Evolutionary conservation across 1,140 invertebrate genomes (phyloP).

Genomic region (Aricia agestis): DNA sequence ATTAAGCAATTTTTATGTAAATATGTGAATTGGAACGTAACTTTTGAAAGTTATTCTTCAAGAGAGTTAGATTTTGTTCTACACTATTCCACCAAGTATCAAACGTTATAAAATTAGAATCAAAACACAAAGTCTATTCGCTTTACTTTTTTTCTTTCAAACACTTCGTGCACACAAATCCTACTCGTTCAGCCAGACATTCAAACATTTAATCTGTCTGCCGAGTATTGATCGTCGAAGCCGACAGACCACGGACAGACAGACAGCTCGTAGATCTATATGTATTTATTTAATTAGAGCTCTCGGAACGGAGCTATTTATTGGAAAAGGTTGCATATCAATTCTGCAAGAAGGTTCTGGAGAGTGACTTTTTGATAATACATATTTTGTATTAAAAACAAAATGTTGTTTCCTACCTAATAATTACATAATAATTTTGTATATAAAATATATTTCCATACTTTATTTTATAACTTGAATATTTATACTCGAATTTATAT

Average conservation of each 20-base stretch:
- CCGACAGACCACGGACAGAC: conserved; percentile 1
- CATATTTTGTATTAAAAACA: too few relatives aligned
- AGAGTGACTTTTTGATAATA: background rate
- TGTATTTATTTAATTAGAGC: background rate
- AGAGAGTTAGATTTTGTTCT: background rate
- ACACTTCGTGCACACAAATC: background rate
- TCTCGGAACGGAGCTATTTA: background rate
- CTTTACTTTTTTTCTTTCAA: background rate
- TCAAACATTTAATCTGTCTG: conserved; percentile 1
- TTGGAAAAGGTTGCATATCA: background rate
- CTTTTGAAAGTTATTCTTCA: background rate
- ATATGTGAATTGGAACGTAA: conserved; percentile 1
- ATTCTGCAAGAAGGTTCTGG: background rate
- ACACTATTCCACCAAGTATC: too few relatives aligned
- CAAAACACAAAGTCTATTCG: too few relatives aligned
- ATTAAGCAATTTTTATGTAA: background rate
- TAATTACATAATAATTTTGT: too few relatives aligned
- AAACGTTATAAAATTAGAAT: too few relatives aligned
- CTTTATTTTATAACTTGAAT: too few relatives aligned
- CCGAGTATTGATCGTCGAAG: background rate
- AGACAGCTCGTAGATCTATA: conserved; percentile 2
- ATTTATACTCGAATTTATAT: background rate
- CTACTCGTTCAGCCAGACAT: background rate
- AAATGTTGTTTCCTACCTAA: too few relatives aligned
- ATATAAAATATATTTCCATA: too few relatives aligned